Evolutionary conservation across 2,113 vertebrate genomes (phyloP), one percentile per base, ranked within the genome.

Genomic region (Gymnarchus niloticus): DNA sequence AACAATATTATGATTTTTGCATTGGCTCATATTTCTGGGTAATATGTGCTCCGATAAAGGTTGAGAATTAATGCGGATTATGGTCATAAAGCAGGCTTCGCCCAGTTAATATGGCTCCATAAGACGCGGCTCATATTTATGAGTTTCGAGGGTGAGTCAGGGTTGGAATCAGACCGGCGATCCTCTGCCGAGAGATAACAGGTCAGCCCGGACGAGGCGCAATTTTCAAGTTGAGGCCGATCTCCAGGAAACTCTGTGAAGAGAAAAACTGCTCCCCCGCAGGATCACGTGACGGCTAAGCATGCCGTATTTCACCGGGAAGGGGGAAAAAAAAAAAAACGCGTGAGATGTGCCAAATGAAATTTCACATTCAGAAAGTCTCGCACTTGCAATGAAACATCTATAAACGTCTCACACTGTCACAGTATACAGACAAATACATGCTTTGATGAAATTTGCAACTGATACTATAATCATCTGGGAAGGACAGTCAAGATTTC

Each of bases 31-130:
- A 85, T 86, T 81, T 56, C 77, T 9, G 5, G 78, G 84, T 80
- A 84, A 85, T 69, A 54, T 25, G 84, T 14, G 59, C 83, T n/a
- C 52, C 54, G 52, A 28, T 84, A 89, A 87, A 87, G 86, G 86
- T 87, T 87, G 88, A 81, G 49, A 87, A 88, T 90, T 86, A 89
- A 85, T 88, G 83, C 51, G 84, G 86, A 88, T 88, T 87, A 87
- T 59, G 85, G 87, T 86, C 56, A 87, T 89, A 56, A 86, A 83
- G 23, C 28, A 25, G 80, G 48, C 80, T 56, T 65, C 57, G 56
- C 73, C 54, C 85, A 78, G 54, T 86, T 85, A 87, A 84, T 86
- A 54, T 8, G 48, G 61, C 65, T 85, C 87, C 87, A 88, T 86
- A 81, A 84, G 85, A 89, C 85, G 78, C 25, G 1, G 57, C 73